A percentile compares a stretch with the other conserved stretches of the same genome.
Evolutionary conservation across 2,113 vertebrate species (phyloP).

Genomic region (Campylomormyrus tamandua): DNA sequence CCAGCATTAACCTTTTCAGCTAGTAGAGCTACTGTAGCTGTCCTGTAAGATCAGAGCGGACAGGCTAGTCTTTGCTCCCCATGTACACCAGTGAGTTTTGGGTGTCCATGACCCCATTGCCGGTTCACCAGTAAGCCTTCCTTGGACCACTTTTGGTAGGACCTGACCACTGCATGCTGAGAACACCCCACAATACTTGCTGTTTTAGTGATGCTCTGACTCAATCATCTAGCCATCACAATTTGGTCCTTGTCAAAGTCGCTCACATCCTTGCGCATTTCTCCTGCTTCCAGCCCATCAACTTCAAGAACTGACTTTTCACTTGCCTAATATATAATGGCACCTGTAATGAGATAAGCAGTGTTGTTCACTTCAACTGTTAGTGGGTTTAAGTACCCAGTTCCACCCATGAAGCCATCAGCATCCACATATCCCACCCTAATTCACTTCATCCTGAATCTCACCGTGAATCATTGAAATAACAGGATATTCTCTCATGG

Average conservation of each 20-base stretch:
- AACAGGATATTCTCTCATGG: background rate
- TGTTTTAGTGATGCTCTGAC: background rate
- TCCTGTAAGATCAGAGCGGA: background rate
- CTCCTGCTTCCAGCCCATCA: background rate
- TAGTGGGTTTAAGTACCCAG: background rate
- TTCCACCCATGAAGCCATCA: background rate
- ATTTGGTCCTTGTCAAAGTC: background rate
- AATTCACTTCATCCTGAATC: background rate
- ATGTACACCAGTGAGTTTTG: background rate
- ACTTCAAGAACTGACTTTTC: background rate
- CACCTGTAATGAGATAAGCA: background rate
- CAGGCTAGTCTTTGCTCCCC: background rate
- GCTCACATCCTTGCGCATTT: background rate
- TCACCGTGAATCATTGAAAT: background rate
- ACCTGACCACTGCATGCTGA: background rate
- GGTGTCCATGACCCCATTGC: background rate
- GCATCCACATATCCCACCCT: background rate
- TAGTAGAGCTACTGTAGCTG: background rate
- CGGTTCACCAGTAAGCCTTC: background rate
- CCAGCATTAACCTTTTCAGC: background rate
- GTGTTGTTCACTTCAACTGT: background rate
- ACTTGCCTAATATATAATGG: background rate
- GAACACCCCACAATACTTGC: background rate
- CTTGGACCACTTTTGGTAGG: background rate
- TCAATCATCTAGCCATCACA: background rate